phyloP scores from a whole-genome alignment of 2,113 vertebrate species.

The Abramis brama region DNA sequence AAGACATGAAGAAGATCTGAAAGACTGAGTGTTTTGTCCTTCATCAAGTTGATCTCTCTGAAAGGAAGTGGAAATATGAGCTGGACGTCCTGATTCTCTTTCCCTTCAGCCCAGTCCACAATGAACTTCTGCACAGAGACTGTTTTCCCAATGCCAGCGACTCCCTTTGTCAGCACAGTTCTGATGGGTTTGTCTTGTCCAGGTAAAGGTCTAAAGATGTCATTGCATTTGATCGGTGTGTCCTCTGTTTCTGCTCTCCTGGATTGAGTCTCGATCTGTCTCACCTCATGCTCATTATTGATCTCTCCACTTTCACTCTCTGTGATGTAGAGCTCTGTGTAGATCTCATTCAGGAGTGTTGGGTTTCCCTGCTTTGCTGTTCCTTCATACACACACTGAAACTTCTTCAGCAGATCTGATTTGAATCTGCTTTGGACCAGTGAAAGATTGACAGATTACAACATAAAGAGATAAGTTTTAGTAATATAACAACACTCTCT shows the following conservation, averaged over 20 bases:
- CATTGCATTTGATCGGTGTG: not conserved
- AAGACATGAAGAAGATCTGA: too few relatives aligned
- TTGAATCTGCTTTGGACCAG: not conserved
- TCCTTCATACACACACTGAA: not conserved
- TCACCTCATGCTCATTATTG: slow-evolving; percentile 20
- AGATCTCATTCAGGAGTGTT: slow-evolving; percentile 32
- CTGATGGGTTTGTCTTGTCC: not conserved
- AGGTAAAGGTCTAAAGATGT: slow-evolving; percentile 14
- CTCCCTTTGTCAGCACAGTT: slow-evolving; percentile 17
- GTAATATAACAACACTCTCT: too few relatives aligned
- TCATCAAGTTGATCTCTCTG: not conserved
- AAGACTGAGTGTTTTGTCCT: too few relatives aligned
- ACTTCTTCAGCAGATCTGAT: not conserved
- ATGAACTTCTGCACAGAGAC: slow-evolving; percentile 1
- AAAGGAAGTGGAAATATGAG: slow-evolving; percentile 12
- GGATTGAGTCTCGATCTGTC: not conserved
- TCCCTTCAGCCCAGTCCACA: not conserved
- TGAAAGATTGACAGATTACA: too few relatives aligned
- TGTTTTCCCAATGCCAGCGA: slow-evolving; percentile 15
- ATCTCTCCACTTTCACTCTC: not conserved
- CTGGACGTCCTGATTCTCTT: not conserved
- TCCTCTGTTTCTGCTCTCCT: slow-evolving; percentile 18
- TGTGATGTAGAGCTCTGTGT: slow-evolving; percentile 36
- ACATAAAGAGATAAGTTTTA: too few relatives aligned
- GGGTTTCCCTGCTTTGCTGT: not conserved